These are phyloP conservation scores for Eupithecia pulchellata DNA, from an alignment of 2,888 invertebrate species.

Conservation along the genomic window DNA sequence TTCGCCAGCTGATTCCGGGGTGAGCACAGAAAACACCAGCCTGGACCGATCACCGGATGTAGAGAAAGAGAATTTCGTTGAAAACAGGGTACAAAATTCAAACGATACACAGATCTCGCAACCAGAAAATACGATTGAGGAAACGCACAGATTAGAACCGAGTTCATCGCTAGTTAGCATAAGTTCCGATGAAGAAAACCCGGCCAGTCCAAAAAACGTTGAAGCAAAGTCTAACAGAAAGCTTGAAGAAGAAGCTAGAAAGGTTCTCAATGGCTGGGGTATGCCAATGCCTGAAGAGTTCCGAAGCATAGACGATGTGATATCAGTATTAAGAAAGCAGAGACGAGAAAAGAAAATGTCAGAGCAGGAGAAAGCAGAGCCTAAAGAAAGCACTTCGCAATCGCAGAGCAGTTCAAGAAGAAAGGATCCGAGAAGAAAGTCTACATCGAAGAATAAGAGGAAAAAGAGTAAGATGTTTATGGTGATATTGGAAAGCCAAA, in stretches of 20 bases:
- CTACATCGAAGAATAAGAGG: conserved; percentile 65
- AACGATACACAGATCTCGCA: conserved; percentile 6
- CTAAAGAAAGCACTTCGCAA: conserved; percentile 51
- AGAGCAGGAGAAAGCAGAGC: conserved; percentile 44
- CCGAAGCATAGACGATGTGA: conserved; percentile 70
- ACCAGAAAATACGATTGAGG: conserved; percentile 27
- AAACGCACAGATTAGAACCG: conserved; percentile 66
- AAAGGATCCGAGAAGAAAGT: conserved; percentile 59
- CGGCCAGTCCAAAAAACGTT: conserved; percentile 21
- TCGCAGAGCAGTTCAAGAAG: conserved; percentile 61
- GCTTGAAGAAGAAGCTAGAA: conserved; percentile 49
- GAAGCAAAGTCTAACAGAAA: conserved; percentile 18
- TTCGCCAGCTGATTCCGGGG: conserved; percentile 87
- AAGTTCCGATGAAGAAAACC: conserved; percentile 60
- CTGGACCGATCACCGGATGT: conserved; percentile 87
- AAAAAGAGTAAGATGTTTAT: conserved; percentile 72
- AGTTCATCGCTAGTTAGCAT: conserved; percentile 71
- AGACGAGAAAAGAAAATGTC: conserved; percentile 63
- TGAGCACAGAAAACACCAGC: conserved; percentile 90
- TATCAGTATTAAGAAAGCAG: conserved; percentile 67
- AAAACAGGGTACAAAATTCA: conserved; percentile 70
- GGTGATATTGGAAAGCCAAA: conserved; percentile 71
- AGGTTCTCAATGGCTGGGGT: conserved; percentile 62
- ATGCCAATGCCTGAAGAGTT: conserved; percentile 59
- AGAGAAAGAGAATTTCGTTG: conserved; percentile 77